Evolutionary conservation across 2,797 vertebrate genomes (phyloP).

Genomic region (Clarias platycephalus): DNA sequence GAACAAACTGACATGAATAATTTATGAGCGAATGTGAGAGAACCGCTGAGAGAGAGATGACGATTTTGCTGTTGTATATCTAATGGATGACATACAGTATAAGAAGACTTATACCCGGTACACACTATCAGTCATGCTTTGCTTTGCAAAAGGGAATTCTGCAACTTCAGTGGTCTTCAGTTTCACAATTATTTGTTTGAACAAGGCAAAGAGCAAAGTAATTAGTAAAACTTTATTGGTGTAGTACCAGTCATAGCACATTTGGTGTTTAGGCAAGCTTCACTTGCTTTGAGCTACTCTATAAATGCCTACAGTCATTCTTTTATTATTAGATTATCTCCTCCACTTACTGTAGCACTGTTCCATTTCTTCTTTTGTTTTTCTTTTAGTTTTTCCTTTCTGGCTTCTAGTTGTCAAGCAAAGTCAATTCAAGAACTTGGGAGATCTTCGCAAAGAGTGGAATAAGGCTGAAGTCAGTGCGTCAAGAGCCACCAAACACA

Average conservation of each 20-base stretch:
- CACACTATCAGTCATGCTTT: background rate
- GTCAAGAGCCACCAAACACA: too few species aligned
- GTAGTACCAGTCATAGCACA: background rate
- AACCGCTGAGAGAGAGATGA: slow-evolving; percentile 4
- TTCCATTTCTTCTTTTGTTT: background rate
- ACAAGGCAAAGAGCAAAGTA: background rate
- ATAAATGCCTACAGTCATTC: background rate
- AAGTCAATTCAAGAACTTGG: too few species aligned
- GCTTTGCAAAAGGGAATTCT: background rate
- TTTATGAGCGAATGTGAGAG: slow-evolving; percentile 9
- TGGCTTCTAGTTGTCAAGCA: background rate
- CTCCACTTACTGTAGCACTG: background rate
- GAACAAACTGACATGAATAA: slow-evolving; percentile 36
- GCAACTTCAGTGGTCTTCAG: background rate
- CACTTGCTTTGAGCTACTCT: background rate
- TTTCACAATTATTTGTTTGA: background rate
- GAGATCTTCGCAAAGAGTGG: too few species aligned
- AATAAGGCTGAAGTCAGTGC: too few species aligned
- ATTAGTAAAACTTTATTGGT: background rate
- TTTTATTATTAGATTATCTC: background rate
- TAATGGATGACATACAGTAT: slow-evolving; percentile 1
- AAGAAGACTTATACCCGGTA: background rate
- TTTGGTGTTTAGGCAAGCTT: background rate
- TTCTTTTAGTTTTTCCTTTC: background rate
- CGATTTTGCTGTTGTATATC: slow-evolving; percentile 2